Evolutionary conservation across 2,888 invertebrate genomes (phyloP), one percentile per base, ranked within the genome.

Genomic region (Lordiphosa fenestrarum): DNA sequence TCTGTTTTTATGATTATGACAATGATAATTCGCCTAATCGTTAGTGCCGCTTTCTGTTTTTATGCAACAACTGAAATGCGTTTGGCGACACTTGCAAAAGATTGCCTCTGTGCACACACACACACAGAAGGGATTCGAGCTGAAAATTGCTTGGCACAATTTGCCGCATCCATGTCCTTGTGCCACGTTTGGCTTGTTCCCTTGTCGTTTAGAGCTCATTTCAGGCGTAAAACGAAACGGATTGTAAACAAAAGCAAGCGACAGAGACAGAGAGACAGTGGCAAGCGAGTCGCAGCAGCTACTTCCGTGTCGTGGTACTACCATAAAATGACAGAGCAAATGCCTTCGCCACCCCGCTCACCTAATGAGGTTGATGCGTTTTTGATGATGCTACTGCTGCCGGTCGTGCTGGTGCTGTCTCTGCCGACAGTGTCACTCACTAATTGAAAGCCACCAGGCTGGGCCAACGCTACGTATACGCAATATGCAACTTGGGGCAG

Each of bases 361-460:
- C 67, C 50, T 63, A 81, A 84, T 85, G 82, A 69, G 70, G 68
- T 71, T 85, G 80, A 81, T 81, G 80, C 80, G 82, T 84, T 80
- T 85, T 80, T 80, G 86, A 80, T 80, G 80, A 80, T 73, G 84
- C 80, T 69, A 76, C 67, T 73, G 84, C 75, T 71, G 80, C 67
- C 64, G 70, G 49, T 48, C 41, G 60, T 49, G 57, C 48, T 38
- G 54, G 38, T 52, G 49, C 51, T 42, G 30, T 50, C 25, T 54
- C 39, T 25, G 35, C 2, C 15, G 39, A 38, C 47, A 15, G 36
- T 52, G 10, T 36, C 65, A 48, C 56, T 84, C 65, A 48, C 56
- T 84, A 78, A 80, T 80, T 85, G 76, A 85, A 85, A 80, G 61
- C 69, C 62, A 47, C 39, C 42, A 49, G 21, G n/a, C 13, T 12